Evolutionary conservation across 2,888 invertebrate species (phyloP), one percentile per base, ranked within the genome.

Genomic region (Meloe dianella): DNA sequence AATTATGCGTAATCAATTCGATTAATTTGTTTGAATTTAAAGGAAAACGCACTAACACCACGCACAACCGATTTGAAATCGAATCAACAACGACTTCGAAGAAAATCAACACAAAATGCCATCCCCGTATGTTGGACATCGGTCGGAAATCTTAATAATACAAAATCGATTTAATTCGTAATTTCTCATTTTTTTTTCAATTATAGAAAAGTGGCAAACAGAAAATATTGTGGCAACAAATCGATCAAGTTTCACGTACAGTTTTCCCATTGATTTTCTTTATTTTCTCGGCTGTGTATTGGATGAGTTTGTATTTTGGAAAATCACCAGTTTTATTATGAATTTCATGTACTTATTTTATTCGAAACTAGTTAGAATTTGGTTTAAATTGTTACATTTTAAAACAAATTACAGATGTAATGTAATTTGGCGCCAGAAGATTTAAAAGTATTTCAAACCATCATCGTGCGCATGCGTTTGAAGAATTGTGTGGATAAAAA

Each of bases 181-280:
- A 35, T 35, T 35, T 12, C 10, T 35, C 4, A 35, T 12, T 10
- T 35, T 35, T 65, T 54, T 4, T n/a, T n/a, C n/a, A n/a, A 41
- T 77, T 81, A 56, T 67, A 84, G 71, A 89, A 90, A 73, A 89
- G 89, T 0, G 91, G 91, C 2, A 89, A 90, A 77, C 90, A 90
- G 74, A 88, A 90, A 75, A 89, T 92, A n/a, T 86, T 91, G 74
- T 93, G 93, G 89, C 87, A 91, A 63, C 90, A 92, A 85, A 92
- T 94, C 70, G 94, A 94, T 82, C 89, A 89, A 77, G 86, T 91
- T 4, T 92, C 93, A 4, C 86, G 93, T 61, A 88, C 91, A 60
- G 88, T 92, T 6, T 94, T 94, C 81, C 94, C 94, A 8, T 88
- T 89, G 17, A 81, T 93, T n/a, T 94, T 94, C 83, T 86, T 92